phyloP scores from a whole-genome alignment of 2,888 invertebrate genomes.

The Galeopsomyia nigrocyanea region DNA sequence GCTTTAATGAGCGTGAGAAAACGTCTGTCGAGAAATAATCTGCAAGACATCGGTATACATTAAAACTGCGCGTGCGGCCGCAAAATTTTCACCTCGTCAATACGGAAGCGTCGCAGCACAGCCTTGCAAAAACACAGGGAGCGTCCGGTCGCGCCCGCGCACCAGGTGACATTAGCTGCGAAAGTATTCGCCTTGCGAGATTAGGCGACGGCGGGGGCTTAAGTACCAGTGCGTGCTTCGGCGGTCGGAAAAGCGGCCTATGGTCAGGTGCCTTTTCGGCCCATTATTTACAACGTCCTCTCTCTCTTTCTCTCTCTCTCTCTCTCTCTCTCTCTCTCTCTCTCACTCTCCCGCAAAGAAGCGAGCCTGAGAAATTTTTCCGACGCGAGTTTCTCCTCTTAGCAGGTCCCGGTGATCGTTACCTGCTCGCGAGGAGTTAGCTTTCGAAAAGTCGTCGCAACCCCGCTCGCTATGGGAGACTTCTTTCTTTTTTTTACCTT shows the following conservation, averaged over 20 bases:
- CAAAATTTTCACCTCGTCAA: background rate
- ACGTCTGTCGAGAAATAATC: no score
- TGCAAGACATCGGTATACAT: no score
- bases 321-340: slow-evolving; percentile 1
- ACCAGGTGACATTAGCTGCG: background rate
- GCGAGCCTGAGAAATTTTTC: background rate
- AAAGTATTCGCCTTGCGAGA: slow-evolving; percentile 3
- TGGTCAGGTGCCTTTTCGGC: slow-evolving; percentile 28
- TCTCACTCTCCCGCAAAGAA: background rate
- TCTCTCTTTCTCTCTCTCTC: slow-evolving; percentile 6
- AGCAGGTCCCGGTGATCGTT: background rate
- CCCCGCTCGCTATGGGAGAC: no score
- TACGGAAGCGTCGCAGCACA: background rate
- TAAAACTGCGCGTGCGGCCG: background rate
- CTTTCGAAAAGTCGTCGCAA: background rate
- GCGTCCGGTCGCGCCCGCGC: no score
- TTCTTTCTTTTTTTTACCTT: no score
- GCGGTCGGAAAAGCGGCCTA: slow-evolving; percentile 32
- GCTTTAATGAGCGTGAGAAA: no score
- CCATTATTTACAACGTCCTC: slow-evolving; percentile 16
- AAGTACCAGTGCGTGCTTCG: slow-evolving; percentile 43
- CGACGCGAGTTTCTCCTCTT: slow-evolving; percentile 1
- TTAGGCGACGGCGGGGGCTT: slow-evolving; percentile 13
- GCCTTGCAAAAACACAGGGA: background rate
- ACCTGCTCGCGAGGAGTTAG: background rate